Percentiles rank a stretch among this genome's conserved stretches.
Evolutionary conservation across 2,113 vertebrate genomes (phyloP).

Genomic region (Chrysochloris asiatica): DNA sequence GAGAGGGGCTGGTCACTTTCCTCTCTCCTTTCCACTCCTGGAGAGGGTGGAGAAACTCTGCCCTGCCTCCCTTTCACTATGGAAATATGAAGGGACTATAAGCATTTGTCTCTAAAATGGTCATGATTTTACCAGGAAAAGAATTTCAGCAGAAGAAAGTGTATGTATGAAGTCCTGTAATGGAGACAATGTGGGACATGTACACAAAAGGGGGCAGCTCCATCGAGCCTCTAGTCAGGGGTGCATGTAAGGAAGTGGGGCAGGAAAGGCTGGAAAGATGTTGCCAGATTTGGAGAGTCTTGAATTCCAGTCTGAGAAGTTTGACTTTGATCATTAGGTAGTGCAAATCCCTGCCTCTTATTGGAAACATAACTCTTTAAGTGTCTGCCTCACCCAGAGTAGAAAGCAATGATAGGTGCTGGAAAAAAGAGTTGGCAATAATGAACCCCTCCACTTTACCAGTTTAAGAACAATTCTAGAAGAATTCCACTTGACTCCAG

Average conservation of each 20-base stretch:
- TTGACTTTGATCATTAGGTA: slow-evolving; percentile 58
- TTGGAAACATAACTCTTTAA: slow-evolving; percentile 51
- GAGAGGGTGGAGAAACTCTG: not conserved
- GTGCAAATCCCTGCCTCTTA: slow-evolving; percentile 56
- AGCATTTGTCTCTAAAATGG: not conserved
- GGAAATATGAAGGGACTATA: not conserved
- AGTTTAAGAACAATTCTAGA: not conserved
- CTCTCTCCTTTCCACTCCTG: not conserved
- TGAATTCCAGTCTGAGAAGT: slow-evolving; percentile 49
- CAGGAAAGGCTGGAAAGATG: not conserved
- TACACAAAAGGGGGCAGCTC: not conserved
- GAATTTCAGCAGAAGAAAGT: not conserved
- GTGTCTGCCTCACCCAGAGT: not conserved
- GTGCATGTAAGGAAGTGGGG: not conserved
- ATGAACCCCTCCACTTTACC: not conserved
- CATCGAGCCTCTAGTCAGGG: rapidly evolving
- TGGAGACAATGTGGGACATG: not conserved
- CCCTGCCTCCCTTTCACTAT: not conserved
- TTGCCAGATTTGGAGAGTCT: slow-evolving; percentile 41
- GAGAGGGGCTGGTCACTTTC: not conserved
- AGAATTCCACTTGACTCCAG: not conserved
- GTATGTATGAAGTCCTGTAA: not conserved
- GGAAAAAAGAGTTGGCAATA: not conserved
- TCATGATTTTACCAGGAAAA: not conserved
- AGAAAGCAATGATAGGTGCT: not conserved